Base-by-base conservation (phyloP, 2,888 invertebrate genomes). In the Pterostichus niger region DNA sequence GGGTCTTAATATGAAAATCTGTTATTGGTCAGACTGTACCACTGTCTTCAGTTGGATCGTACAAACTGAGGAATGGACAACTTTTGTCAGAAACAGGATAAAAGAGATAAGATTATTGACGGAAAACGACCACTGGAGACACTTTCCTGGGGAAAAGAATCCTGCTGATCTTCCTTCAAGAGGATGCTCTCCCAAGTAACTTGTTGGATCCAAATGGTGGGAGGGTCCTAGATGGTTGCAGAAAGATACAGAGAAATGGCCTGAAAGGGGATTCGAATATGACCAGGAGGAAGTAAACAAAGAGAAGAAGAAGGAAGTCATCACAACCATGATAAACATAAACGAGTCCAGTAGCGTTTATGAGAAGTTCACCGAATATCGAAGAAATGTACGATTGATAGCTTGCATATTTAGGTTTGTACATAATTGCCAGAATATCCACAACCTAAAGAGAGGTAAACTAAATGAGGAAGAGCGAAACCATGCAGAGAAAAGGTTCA, bases 151-250 rank as follows among this genome's bases (percentile, higher is more conserved):
- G 1, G 10, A 31, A 2, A 17, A 84, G 1, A 88, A 88, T 77
- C 86, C 86, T 6, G 87, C 87, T 4, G 87, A 87, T 83, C 82
- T 87, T 6, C 86, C 87, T 2, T 87, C 87, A 0, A 77, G 87
- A 73, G 88, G 87, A 5, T 87, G 87, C 80, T 2, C 75, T 33
- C 83, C 85, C 0, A 77, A 83, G 64, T 75, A 86, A 44, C 84
- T 88, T 1, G 11, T 86, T 6, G 83, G 86, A 31, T 85, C 86
- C 0, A 76, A 79, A 85, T 88, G 87, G 87, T 88, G 86, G 87
- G 85, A 86, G 84, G 87, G 87, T 6, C 87, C 88, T 9, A n/a
- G 75, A 2, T 88, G 87, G 87, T 79, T 88, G 13, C 80, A 82
- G 31, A 17, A 83, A 54, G n/a, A 82, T 6, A 59, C 73, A 31